Base-by-base conservation (phyloP, 2,797 vertebrate species). In the Acomys russatus region DNA sequence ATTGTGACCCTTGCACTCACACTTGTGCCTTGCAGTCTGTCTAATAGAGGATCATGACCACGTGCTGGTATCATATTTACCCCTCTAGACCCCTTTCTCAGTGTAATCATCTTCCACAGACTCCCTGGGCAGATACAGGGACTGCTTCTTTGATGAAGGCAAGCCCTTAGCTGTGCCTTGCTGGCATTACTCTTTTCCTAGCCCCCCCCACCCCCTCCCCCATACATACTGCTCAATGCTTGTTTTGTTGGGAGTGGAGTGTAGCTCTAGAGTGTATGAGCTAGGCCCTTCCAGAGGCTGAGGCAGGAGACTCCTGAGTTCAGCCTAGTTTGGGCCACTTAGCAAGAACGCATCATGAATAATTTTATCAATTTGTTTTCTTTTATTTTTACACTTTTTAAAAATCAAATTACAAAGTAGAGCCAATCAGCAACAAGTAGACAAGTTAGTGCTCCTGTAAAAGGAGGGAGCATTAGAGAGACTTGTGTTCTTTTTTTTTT, bases 401-500 rank as follows among this genome's bases (percentile, higher is more conserved):
- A n/a, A 70, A 56, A 33, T 56, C 44, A 68, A 59, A 59, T 38
- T n/a, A 54, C 51, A 73, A 59, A 88, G 33, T 17, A 35, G 3
- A 18, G 6, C 90, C 88, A 66, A 35, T 33, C 77, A 68, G 61
- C 86, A 44, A 95, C 94, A 94, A 91, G 59, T 78, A 94, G 94
- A 73, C 88, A 85, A 90, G n/a, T 44, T 93, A 77, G 91, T 85
- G 80, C 92, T 93, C 93, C 89, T 44, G 71, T 56, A 95, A 44
- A 35, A 1, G 17, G 77, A 84, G 44, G 35, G 92, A 96, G 76
- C 77, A 6, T 77, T 92, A 78, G 88, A 76, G 49, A 68, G 44
- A 61, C 30, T 90, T 94, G 71, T n/a, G 70, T 28, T 80, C 28
- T 94, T 68, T 94, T 94, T 91, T 97, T 85, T 64, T 70, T 84